A percentile compares a stretch with the other conserved stretches of the same genome.
Evolutionary conservation across 2,888 invertebrate species (phyloP).

Genomic region (Linhomoeus sp.): DNA sequence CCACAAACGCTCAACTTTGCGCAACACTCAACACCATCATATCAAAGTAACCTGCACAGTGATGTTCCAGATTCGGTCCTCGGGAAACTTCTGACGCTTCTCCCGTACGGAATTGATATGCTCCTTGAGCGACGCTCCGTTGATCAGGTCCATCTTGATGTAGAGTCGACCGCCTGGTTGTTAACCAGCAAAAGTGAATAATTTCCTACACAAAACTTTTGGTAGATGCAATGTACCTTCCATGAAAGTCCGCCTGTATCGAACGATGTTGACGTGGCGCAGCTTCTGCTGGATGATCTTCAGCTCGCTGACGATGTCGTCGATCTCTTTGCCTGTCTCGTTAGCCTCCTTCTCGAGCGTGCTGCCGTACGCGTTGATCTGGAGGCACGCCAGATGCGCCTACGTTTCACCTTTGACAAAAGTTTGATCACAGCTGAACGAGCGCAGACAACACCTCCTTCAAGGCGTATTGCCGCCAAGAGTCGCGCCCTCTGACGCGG

Average conservation of each 20-base stretch:
- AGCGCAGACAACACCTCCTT: conserved; percentile 30
- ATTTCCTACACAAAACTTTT: not conserved
- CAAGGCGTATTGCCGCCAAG: conserved; percentile 23
- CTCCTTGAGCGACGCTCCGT: conserved; percentile 32
- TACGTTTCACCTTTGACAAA: not conserved
- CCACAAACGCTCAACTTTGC: too few species aligned
- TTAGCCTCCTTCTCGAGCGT: conserved; percentile 4
- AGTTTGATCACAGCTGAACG: not conserved
- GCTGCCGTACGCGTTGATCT: not conserved
- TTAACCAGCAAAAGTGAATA: too few species aligned
- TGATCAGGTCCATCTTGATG: conserved; percentile 35
- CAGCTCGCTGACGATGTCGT: conserved; percentile 32
- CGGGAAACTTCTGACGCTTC: conserved; percentile 27
- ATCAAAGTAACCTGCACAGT: conserved; percentile 32
- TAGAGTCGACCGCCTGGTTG: conserved; percentile 30
- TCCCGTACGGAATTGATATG: conserved; percentile 32
- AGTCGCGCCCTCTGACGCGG: conserved; percentile 28
- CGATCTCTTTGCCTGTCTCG: conserved; percentile 28
- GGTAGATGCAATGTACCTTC: conserved; percentile 19
- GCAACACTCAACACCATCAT: too few species aligned
- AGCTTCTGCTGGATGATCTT: conserved; percentile 32
- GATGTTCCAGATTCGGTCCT: conserved; percentile 31
- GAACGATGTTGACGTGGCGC: conserved; percentile 33
- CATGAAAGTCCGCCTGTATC: conserved; percentile 32
- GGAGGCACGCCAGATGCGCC: not conserved